Conservation (phyloP, 2,113 vertebrate species). For the Corythaeola cristata region DNA sequence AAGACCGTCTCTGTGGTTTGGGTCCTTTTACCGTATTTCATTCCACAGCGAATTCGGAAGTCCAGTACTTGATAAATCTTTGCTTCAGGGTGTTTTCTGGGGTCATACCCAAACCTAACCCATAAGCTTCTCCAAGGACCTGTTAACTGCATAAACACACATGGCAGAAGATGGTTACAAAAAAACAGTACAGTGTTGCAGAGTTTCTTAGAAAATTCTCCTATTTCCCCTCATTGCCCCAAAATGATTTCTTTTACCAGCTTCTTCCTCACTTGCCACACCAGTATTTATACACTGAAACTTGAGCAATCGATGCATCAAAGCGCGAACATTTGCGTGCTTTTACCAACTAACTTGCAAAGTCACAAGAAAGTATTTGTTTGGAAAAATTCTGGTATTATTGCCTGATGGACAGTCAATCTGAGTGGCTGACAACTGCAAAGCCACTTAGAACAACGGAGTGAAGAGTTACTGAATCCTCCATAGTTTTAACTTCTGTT, state of each 20-base stretch:
- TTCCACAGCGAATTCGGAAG: constrained; percentile 94
- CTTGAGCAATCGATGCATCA: neutral
- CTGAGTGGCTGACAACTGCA: neutral
- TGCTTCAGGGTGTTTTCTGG: constrained; percentile 84
- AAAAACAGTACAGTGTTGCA: neutral
- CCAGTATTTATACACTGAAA: neutral
- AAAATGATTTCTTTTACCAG: neutral
- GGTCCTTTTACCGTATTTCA: constrained; percentile 85
- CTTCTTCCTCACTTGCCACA: neutral
- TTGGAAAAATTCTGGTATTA: neutral
- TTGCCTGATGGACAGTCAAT: neutral
- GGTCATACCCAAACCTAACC: constrained; percentile 92
- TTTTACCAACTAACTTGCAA: neutral
- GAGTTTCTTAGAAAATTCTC: neutral
- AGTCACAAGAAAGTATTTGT: neutral
- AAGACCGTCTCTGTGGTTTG: neutral
- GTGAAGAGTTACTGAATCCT: neutral
- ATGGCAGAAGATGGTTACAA: neutral
- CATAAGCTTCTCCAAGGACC: constrained; percentile 98
- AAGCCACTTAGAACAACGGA: neutral
- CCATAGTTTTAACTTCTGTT: neutral
- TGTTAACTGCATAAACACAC: constrained; percentile 82
- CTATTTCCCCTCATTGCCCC: neutral
- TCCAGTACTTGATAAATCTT: constrained; percentile 96
- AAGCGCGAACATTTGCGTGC: neutral